Evolutionary conservation across 2,888 invertebrate species (phyloP).

Genomic region (Tethea ocularis): DNA sequence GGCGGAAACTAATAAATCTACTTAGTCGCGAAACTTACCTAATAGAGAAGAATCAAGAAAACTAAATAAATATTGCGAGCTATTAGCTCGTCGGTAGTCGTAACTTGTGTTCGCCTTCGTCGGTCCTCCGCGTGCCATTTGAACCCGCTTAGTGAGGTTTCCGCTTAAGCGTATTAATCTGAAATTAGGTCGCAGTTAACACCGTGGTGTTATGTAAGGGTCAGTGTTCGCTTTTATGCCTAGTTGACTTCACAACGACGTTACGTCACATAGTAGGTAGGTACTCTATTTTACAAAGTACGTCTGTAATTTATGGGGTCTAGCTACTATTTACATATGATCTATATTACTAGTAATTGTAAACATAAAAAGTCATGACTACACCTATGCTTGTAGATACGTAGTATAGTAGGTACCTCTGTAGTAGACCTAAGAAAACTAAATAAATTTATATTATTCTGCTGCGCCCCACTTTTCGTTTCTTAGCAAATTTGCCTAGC

Average conservation of each 20-base stretch:
- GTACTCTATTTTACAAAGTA: neutral
- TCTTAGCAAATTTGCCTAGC: too few relatives aligned
- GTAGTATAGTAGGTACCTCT: too few relatives aligned
- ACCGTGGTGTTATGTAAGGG: constrained; percentile 71
- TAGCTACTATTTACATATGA: too few relatives aligned
- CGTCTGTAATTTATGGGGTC: too few relatives aligned
- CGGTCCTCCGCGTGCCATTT: constrained; percentile 70
- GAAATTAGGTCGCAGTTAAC: constrained; percentile 82
- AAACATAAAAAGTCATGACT: too few relatives aligned
- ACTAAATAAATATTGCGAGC: constrained; percentile 66
- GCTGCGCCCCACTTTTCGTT: too few relatives aligned
- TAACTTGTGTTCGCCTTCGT: constrained; percentile 46
- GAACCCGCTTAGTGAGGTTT: constrained; percentile 82
- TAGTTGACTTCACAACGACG: neutral
- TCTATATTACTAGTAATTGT: too few relatives aligned
- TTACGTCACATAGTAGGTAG: constrained; percentile 13
- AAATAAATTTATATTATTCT: too few relatives aligned
- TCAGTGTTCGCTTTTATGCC: constrained; percentile 57
- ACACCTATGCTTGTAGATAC: too few relatives aligned
- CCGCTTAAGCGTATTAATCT: constrained; percentile 82
- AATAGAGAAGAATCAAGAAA: constrained; percentile 70
- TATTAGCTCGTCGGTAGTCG: constrained; percentile 52
- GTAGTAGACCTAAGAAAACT: too few relatives aligned
- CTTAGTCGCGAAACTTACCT: constrained; percentile 76
- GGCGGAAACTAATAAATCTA: constrained; percentile 83